A percentile compares a stretch with the other conserved stretches of the same genome.
phyloP scores from a whole-genome alignment of 1,140 invertebrate genomes.

The Macrosteles quadrilineatus region DNA sequence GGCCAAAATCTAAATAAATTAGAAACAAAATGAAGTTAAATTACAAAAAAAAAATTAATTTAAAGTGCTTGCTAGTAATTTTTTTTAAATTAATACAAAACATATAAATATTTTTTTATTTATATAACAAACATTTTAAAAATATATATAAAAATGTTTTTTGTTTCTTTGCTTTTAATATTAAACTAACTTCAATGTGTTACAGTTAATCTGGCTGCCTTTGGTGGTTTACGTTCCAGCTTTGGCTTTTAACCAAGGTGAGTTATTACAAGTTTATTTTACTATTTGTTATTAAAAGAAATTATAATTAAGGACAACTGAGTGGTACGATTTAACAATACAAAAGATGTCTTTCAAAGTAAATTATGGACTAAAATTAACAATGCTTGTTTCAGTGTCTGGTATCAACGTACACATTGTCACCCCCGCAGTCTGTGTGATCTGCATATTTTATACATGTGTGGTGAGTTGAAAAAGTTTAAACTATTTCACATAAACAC shows the following conservation, averaged over 20 bases:
- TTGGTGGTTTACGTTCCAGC: constrained; percentile 50
- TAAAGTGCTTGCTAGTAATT: too few relatives aligned
- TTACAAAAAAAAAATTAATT: too few relatives aligned
- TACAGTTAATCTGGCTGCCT: constrained; percentile 46
- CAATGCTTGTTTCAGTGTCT: constrained; percentile 37
- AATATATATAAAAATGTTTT: background rate
- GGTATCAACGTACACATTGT: constrained; percentile 33
- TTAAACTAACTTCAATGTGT: background rate
- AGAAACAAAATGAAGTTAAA: too few relatives aligned
- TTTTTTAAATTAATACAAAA: background rate
- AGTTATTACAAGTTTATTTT: background rate
- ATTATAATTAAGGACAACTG: too few relatives aligned
- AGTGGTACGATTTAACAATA: too few relatives aligned
- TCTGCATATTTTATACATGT: constrained; percentile 35
- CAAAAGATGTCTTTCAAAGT: too few relatives aligned
- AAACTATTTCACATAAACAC: too few relatives aligned
- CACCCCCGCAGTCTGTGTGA: constrained; percentile 33
- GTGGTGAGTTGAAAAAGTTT: too few relatives aligned
- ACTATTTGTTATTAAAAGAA: too few relatives aligned
- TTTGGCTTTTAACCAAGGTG: constrained; percentile 49
- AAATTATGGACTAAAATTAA: too few relatives aligned
- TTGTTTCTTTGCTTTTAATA: background rate
- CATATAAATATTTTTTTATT: background rate
- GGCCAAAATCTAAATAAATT: constrained; percentile 13
- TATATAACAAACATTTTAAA: constrained; percentile 9